Evolutionary conservation across 2,113 vertebrate species (phyloP).

Genomic region (Phainopepla nitens): DNA sequence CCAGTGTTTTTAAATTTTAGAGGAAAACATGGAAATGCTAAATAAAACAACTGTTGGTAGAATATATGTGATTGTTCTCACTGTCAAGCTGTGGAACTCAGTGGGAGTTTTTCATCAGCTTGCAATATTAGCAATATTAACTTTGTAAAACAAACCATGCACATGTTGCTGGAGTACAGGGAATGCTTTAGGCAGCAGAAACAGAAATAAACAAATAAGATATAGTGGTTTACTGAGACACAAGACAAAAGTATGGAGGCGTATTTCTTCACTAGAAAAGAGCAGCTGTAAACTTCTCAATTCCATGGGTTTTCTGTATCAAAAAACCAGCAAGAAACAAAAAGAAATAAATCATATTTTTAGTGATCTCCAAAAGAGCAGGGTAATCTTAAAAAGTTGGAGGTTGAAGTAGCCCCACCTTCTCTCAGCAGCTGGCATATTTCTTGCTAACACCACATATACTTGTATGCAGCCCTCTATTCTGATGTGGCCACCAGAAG

Average conservation of each 20-base stretch:
- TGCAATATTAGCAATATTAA: neutral
- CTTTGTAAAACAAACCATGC: neutral
- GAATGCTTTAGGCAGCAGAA: neutral
- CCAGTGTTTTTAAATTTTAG: neutral
- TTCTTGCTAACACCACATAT: neutral
- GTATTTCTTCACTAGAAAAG: neutral
- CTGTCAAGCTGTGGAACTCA: neutral
- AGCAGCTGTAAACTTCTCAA: neutral
- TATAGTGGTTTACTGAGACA: neutral
- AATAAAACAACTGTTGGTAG: neutral
- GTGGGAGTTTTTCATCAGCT: neutral
- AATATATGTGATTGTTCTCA: neutral
- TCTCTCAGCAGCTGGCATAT: neutral
- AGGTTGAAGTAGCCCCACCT: neutral
- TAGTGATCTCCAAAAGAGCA: neutral
- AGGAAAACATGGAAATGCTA: neutral
- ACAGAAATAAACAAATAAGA: neutral
- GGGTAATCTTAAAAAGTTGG: neutral
- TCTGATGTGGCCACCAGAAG: neutral
- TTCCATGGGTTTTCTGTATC: neutral
- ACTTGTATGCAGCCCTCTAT: rapidly evolving
- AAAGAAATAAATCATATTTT: neutral
- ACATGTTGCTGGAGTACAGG: neutral
- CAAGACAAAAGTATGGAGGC: neutral
- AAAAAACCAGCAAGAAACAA: rapidly evolving